A percentile compares a stretch with the other conserved stretches of the same genome.
phyloP scores from a whole-genome alignment of 35 echinoderm and acorn worm species.

The Ophioderma brevispina region DNA sequence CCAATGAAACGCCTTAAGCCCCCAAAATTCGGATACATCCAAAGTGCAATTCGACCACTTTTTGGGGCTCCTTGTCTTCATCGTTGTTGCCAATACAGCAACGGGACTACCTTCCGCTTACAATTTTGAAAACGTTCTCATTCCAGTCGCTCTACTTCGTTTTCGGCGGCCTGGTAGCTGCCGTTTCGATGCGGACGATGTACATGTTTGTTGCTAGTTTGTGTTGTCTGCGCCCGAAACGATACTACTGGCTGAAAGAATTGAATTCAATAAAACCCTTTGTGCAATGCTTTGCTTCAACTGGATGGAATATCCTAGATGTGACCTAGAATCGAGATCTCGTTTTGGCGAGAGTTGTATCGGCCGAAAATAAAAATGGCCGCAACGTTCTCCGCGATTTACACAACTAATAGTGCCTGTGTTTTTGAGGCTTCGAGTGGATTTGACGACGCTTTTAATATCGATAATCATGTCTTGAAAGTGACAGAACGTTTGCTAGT shows the following conservation, averaged over 20 bases:
- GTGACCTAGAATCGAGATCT: constrained; percentile 11
- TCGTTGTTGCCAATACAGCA: constrained; percentile 12
- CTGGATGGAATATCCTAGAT: constrained; percentile 32
- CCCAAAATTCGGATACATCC: constrained; percentile 13
- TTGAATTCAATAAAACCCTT: constrained; percentile 34
- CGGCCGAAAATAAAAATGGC: constrained; percentile 51
- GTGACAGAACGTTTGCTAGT: constrained; percentile 14
- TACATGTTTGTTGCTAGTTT: background rate
- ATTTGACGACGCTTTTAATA: constrained; percentile 54
- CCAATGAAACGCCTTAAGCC: constrained; percentile 22
- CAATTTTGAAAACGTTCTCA: background rate
- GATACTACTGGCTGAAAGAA: constrained; percentile 39
- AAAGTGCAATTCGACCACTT: constrained; percentile 21
- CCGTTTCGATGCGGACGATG: constrained; percentile 25
- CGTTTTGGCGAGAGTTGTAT: constrained; percentile 37
- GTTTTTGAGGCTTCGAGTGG: constrained; percentile 36
- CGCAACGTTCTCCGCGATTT: constrained; percentile 38
- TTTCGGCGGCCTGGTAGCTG: background rate
- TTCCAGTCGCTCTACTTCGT: background rate
- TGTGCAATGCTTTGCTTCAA: constrained; percentile 34
- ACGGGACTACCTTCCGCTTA: constrained; percentile 11
- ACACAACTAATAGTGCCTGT: constrained; percentile 39
- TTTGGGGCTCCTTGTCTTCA: constrained; percentile 10
- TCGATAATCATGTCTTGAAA: constrained; percentile 54
- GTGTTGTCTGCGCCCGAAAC: constrained; percentile 8